Evolutionary conservation across 1,140 invertebrate species (phyloP).

Genomic region (Streblospio benedicti): DNA sequence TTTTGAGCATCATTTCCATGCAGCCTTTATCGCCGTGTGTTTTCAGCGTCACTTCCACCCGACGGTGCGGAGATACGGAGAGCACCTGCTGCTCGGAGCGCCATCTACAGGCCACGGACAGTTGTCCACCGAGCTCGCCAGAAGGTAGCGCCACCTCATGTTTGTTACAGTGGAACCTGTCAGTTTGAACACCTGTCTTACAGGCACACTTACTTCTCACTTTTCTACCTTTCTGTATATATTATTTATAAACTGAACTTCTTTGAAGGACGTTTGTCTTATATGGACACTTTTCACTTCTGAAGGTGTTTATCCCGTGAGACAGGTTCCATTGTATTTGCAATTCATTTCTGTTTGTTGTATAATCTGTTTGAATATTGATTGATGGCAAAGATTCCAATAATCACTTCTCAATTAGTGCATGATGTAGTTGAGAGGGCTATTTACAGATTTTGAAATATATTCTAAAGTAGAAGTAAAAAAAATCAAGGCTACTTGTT

Average conservation of each 20-base stretch:
- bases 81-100: conserved; percentile 24
- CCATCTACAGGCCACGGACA: conserved; percentile 29
- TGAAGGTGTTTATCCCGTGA: too few species aligned
- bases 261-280: too few species aligned
- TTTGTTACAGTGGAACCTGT: not conserved
- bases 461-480: not conserved
- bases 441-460: not conserved
- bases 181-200: not conserved
- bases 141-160: conserved; percentile 23
- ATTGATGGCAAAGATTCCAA: too few species aligned
- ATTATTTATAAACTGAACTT: not conserved
- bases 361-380: too few species aligned
- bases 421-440: not conserved
- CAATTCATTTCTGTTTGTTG: too few species aligned
- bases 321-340: too few species aligned
- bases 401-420: too few species aligned
- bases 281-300: too few species aligned
- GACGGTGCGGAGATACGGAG: conserved; percentile 23
- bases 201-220: too few species aligned
- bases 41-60: conserved; percentile 34
- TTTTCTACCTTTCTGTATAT: not conserved
- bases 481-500: not conserved
- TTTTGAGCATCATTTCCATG: not conserved
- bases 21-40: not conserved
- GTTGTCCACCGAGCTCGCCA: conserved; percentile 25